phyloP scores from a whole-genome alignment of 1,140 invertebrate genomes.

The Tetragnatha versicolor region DNA sequence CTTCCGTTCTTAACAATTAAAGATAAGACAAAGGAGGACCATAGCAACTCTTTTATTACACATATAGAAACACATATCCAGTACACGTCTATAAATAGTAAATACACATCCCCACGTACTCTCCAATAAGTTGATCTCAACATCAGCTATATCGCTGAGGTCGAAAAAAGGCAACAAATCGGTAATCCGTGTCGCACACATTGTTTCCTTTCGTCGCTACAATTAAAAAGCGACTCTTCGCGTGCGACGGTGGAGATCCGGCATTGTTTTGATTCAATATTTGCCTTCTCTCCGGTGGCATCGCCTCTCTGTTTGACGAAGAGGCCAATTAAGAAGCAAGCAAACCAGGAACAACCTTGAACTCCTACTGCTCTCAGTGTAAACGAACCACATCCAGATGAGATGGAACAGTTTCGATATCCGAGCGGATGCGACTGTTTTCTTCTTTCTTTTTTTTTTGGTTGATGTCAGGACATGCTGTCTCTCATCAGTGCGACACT shows the following conservation, averaged over 20 bases:
- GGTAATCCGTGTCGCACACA: background rate
- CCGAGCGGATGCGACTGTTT: conserved; percentile 25
- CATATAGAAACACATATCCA: no score
- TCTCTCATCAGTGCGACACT: no score
- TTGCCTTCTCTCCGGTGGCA: background rate
- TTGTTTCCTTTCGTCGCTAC: conserved; percentile 8
- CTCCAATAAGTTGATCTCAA: no score
- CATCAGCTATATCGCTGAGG: background rate
- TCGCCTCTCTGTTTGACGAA: background rate
- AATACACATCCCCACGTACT: no score
- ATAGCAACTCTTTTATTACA: no score
- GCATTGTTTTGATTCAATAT: background rate
- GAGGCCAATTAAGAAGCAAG: background rate
- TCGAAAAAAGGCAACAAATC: background rate
- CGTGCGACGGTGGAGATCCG: background rate
- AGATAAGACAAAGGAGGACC: no score
- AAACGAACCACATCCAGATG: conserved; percentile 11
- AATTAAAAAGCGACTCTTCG: conserved; percentile 12
- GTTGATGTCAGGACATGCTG: no score
- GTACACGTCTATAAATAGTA: no score
- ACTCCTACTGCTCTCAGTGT: background rate
- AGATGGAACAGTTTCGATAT: conserved; percentile 1
- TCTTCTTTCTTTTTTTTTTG: no score
- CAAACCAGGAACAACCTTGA: conserved; percentile 37
- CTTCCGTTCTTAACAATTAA: no score